Evolutionary conservation across 2,797 vertebrate species (phyloP).

Genomic region (Semotilus atromaculatus): DNA sequence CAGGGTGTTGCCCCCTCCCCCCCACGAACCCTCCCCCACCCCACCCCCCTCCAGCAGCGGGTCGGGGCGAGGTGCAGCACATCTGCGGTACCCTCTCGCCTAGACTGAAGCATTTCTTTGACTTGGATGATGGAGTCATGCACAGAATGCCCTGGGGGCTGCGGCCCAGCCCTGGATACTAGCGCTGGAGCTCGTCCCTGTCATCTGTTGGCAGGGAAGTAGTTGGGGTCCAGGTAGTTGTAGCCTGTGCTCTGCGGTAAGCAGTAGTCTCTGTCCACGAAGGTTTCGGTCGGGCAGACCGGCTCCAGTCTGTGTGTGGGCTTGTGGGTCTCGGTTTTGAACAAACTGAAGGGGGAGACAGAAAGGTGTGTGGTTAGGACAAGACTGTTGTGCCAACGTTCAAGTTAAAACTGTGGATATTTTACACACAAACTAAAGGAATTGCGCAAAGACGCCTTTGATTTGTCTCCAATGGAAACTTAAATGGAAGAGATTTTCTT

Average conservation of each 20-base stretch:
- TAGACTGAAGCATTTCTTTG: constrained; percentile 81
- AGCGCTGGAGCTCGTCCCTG: constrained; percentile 79
- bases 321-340: constrained; percentile 95
- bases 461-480: neutral
- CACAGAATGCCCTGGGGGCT: constrained; percentile 82
- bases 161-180: constrained; percentile 72
- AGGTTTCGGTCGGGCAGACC: constrained; percentile 88
- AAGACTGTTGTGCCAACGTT: neutral
- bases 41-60: constrained; percentile 62
- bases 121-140: constrained; percentile 87
- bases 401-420: neutral
- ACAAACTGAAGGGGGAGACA: constrained; percentile 77
- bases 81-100: constrained; percentile 72
- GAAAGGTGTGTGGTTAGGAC: neutral
- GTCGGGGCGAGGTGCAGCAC: constrained; percentile 67
- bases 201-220: constrained; percentile 99
- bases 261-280: constrained; percentile 99
- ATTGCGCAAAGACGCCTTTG: neutral
- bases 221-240: constrained; percentile 99
- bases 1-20: constrained; percentile 65
- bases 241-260: constrained; percentile 93
- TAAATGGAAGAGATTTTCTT: neutral
- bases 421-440: neutral
- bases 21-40: constrained; percentile 64
- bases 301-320: constrained; percentile 93